A percentile compares a stretch with the other conserved stretches of the same genome.
Evolutionary conservation across 2,797 vertebrate species (phyloP).

Genomic region (Aulostomus chinensis): DNA sequence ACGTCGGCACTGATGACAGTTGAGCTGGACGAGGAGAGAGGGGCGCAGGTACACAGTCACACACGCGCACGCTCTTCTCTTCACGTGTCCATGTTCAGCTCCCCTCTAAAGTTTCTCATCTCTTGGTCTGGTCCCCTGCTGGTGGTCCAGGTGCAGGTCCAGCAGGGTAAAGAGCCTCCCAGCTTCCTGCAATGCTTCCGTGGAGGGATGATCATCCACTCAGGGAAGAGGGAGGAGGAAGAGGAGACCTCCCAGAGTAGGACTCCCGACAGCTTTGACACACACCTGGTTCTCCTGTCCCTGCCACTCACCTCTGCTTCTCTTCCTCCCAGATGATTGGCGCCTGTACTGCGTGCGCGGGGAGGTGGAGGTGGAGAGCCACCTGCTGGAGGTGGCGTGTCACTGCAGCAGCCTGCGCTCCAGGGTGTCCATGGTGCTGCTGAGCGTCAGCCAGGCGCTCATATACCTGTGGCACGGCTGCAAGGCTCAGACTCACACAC

Average conservation of each 20-base stretch:
- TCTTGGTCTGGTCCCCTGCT: not conserved
- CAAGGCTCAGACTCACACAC: slow-evolving; percentile 89
- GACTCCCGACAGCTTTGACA: not conserved
- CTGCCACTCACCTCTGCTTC: too few relatives aligned
- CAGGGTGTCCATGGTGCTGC: slow-evolving; percentile 90
- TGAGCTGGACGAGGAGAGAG: slow-evolving; percentile 92
- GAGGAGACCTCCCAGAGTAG: slow-evolving; percentile 92
- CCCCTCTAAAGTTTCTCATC: too few relatives aligned
- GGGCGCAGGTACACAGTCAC: slow-evolving; percentile 85
- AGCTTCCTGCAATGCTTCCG: slow-evolving; percentile 94
- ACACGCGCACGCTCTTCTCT: not conserved
- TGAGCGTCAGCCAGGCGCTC: slow-evolving; percentile 87
- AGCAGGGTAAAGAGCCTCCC: slow-evolving; percentile 92
- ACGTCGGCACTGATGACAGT: slow-evolving; percentile 94
- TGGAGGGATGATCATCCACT: slow-evolving; percentile 93
- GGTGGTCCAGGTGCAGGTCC: slow-evolving; percentile 85
- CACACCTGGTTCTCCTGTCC: too few relatives aligned
- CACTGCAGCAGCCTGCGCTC: slow-evolving; percentile 96
- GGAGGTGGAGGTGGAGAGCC: slow-evolving; percentile 88
- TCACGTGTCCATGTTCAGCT: not conserved
- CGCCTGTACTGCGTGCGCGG: slow-evolving; percentile 92
- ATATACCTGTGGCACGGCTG: slow-evolving; percentile 97
- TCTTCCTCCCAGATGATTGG: slow-evolving; percentile 84
- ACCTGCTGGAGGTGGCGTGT: slow-evolving; percentile 92
- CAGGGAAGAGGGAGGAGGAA: slow-evolving; percentile 92